Evolutionary conservation across 2,797 vertebrate genomes (phyloP).

Genomic region (Galaxias olidus): DNA sequence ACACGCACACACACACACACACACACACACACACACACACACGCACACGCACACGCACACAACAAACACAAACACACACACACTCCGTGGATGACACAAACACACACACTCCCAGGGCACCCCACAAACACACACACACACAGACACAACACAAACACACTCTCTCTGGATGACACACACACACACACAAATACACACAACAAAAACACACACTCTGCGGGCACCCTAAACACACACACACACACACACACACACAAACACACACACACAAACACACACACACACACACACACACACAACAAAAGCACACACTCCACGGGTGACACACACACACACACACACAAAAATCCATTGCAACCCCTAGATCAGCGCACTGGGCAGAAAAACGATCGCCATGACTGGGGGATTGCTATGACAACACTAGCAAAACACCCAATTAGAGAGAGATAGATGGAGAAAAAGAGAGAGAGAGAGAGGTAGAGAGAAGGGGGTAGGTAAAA

Average conservation of each 20-base stretch:
- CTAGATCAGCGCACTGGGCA: neutral
- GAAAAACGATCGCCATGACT: neutral
- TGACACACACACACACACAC: neutral
- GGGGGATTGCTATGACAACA: neutral
- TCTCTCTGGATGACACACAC: conserved; percentile 1
- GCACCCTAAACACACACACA: too few species aligned
- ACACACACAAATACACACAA: conserved; percentile 3
- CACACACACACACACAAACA: conserved; percentile 8
- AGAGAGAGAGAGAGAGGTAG: neutral
- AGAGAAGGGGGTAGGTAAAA: neutral
- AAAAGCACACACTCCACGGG: neutral
- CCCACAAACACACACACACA: neutral
- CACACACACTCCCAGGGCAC: neutral
- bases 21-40: neutral
- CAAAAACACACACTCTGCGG: neutral
- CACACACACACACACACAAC: neutral
- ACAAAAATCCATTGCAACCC: neutral
- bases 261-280: neutral
- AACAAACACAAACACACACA: too few species aligned
- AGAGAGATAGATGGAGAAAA: conserved; percentile 1
- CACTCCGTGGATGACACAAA: neutral
- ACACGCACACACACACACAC: neutral
- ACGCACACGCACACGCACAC: too few species aligned
- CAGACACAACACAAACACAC: neutral
- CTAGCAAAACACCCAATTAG: conserved; percentile 3